These are phyloP conservation scores for Agrypnus murinus DNA, from an alignment of 2,888 invertebrate genomes.

Conservation along the genomic window DNA sequence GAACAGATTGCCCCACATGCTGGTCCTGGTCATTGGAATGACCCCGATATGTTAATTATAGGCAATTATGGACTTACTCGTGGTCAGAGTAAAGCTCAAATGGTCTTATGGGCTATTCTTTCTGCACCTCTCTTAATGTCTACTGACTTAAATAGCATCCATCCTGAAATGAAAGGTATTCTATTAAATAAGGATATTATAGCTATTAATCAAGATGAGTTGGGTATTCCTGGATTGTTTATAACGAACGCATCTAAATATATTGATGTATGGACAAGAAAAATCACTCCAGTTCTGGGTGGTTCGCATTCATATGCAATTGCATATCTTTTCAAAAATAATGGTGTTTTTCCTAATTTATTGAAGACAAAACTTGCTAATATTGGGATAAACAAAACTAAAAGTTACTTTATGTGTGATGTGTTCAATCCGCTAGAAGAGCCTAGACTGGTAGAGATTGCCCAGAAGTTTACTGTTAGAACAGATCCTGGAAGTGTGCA, in stretches of 20 bases:
- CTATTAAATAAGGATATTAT: constrained; percentile 76
- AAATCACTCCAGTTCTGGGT: constrained; percentile 71
- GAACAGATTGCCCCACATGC: constrained; percentile 73
- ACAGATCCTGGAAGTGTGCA: too few species aligned
- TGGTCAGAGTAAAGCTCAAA: constrained; percentile 79
- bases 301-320: constrained; percentile 73
- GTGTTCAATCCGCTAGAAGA: constrained; percentile 46
- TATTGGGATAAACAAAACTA: constrained; percentile 64
- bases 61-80: constrained; percentile 76
- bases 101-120: constrained; percentile 81
- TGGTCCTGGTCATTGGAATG: constrained; percentile 81
- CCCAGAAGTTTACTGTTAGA: background rate
- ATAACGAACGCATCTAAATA: constrained; percentile 44
- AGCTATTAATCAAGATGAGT: constrained; percentile 77
- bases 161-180: too few species aligned
- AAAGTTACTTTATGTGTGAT: constrained; percentile 68
- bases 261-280: constrained; percentile 76
- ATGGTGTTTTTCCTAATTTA: too few species aligned
- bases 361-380: too few species aligned
- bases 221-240: constrained; percentile 75
- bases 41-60: constrained; percentile 79
- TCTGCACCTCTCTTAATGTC: constrained; percentile 81
- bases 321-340: constrained; percentile 74
- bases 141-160: constrained; percentile 76
- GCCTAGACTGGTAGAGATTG: constrained; percentile 22